Evolutionary conservation across 2,888 invertebrate species (phyloP), one percentile per base, ranked within the genome.

Genomic region (Stenotaenia linearis): DNA sequence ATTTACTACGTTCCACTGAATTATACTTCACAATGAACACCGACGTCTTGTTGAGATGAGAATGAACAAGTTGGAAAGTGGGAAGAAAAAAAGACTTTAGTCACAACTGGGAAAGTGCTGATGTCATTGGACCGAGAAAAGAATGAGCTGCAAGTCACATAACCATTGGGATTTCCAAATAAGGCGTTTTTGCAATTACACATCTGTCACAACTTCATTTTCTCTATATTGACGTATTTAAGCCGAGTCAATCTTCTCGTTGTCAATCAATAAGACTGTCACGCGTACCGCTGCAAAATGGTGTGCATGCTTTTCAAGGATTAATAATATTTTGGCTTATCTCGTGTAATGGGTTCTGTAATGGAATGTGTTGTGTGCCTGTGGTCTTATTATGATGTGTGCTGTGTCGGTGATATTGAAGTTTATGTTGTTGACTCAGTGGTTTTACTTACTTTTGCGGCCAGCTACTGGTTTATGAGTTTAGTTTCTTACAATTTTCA

Each of bases 41-140:
- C 15, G 69, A 69, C 25, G 25, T 28, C 69, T 69, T 25, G 28
- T 28, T 69, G 69, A 25, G n/a, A n/a, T n/a, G 25, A 69, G 69
- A 69, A 69, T 23, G 69, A 69, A 69, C 69, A 69, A 50, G 25
- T 69, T 69, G 69, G 25, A 69, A 28, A 69, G 69, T 69, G 15
- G 25, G 28, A 28, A 23, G 25, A 69, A 56, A 69, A 69, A 69
- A n/a, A n/a, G 25, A 69, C 69, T 69, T 28, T 25, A 69, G 69
- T 69, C 69, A 69, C 69, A 28, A 69, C 69, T 69, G 69, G n/a
- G 28, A 69, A 69, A 69, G 69, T 69, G 69, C 69, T 69, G 69
- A 69, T 69, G 69, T 69, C 69, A 69, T n/a, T 69, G 69, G 69
- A 69, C 25, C 28, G 69, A 69, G 25, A 69, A 56, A 45, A 56